Percentiles rank a stretch among this genome's conserved stretches.
These are phyloP conservation scores for Himalopsyche japonica DNA, from an alignment of 2,888 invertebrate genomes.

Conservation along the genomic window DNA sequence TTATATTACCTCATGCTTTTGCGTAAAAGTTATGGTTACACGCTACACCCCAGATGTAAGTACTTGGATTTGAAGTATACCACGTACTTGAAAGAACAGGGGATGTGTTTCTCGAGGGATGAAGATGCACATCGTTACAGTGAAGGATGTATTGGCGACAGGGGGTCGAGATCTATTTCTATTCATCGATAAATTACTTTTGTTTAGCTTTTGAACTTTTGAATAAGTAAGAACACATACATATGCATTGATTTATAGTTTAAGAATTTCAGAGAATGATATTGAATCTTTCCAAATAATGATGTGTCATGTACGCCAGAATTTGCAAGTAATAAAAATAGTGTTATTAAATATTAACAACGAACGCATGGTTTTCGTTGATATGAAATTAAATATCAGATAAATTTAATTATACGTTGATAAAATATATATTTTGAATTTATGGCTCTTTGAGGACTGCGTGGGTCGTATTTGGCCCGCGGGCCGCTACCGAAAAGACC, in stretches of 20 bases:
- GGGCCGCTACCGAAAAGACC: too few relatives aligned
- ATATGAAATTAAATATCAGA: too few relatives aligned
- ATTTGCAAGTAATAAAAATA: too few relatives aligned
- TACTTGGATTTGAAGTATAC: background rate
- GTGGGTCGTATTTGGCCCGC: too few relatives aligned
- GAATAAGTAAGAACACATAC: background rate
- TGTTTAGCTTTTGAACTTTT: background rate
- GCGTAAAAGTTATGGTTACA: background rate
- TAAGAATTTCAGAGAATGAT: background rate
- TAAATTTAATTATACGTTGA: too few relatives aligned
- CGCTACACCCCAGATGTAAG: background rate
- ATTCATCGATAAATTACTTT: background rate
- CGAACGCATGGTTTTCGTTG: too few relatives aligned
- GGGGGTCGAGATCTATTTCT: background rate
- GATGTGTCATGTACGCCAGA: too few relatives aligned
- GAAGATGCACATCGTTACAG: background rate
- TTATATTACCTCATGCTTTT: background rate
- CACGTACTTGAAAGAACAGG: background rate
- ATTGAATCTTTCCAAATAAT: too few relatives aligned
- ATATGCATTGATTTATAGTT: background rate
- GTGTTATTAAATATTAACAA: too few relatives aligned
- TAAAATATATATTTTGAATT: too few relatives aligned
- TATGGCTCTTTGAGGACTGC: too few relatives aligned
- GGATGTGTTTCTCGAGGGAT: background rate
- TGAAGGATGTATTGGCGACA: background rate